Base-by-base conservation (phyloP, 2,888 invertebrate species). In the Lypha dubia region DNA sequence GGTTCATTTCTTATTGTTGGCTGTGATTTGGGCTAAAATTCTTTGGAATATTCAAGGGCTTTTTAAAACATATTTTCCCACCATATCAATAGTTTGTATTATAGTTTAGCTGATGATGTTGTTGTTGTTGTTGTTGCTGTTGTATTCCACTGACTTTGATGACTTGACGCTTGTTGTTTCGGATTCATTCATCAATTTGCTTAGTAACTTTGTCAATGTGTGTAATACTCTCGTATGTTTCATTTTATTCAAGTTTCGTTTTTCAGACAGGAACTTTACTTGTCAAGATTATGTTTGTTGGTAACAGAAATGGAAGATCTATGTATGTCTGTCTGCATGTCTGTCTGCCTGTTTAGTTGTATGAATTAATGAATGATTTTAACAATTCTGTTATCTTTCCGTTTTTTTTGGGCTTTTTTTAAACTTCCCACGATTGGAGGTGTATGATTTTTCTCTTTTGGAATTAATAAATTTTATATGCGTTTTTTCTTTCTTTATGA, bases 271-370 rank as follows among this genome's bases (percentile, higher is more conserved):
- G 84, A 84, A 84, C 84, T 81, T 65, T 74, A 84, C 77, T 74
- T 84, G 84, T 84, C 81, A 84, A 84, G 77, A 84, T 81, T 77
- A 81, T 60, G 44, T 74, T 77, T 74, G 77, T 84, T 81, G n/a
- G n/a, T n/a, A 77, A 81, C 74, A 81, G 77, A 84, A 38, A 81
- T 79, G 63, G 38, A 73, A 58, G 56, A 73, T 79, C 58, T 67
- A 38, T 68, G 44, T 38, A n/a, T n/a, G n/a, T n/a, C n/a, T n/a
- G n/a, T n/a, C n/a, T n/a, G n/a, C n/a, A n/a, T n/a, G n/a, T n/a
- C n/a, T n/a, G n/a, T n/a, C n/a, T n/a, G n/a, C n/a, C 56, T 58
- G 56, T 41, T 44, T 58, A 35, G 51, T 32, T 67, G 62, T 56
- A 49, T 56, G 38, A 71, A 73, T 73, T 35, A 58, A 79, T 73